Percentiles rank a stretch among this genome's conserved stretches.
These are phyloP conservation scores for Acropora yongei DNA, from an alignment of 64 coral and sea anemone species.

Conservation along the genomic window DNA sequence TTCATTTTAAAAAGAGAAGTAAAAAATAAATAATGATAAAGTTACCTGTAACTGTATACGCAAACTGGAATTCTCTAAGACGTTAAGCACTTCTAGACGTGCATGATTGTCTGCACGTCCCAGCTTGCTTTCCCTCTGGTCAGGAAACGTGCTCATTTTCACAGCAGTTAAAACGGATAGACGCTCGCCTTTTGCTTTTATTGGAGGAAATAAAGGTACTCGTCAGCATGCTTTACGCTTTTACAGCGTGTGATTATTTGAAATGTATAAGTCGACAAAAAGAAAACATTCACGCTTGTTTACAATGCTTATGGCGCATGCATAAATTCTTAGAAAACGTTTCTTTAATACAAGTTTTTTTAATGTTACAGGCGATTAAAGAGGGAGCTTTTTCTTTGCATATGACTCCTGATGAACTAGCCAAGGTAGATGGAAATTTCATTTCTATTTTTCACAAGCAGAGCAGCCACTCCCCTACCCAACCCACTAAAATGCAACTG, in stretches of 20 bases:
- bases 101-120: neutral
- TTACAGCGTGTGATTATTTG: neutral
- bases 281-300: neutral
- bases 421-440: neutral
- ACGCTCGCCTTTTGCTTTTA: neutral
- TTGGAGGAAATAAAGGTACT: neutral
- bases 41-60: too few species aligned
- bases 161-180: neutral
- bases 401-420: neutral
- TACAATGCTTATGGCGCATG: neutral
- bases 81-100: neutral
- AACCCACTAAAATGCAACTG: neutral
- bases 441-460: neutral
- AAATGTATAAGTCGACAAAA: neutral
- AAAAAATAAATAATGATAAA: too few species aligned
- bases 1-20: too few species aligned
- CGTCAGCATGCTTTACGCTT: neutral
- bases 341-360: too few species aligned
- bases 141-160: neutral
- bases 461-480: neutral
- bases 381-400: slow-evolving; percentile 12
- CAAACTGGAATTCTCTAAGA: too few species aligned
- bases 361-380: neutral
- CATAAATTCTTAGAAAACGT: too few species aligned
- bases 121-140: neutral